phyloP scores from a whole-genome alignment of 1,140 invertebrate genomes.

The Achroia grisella region DNA sequence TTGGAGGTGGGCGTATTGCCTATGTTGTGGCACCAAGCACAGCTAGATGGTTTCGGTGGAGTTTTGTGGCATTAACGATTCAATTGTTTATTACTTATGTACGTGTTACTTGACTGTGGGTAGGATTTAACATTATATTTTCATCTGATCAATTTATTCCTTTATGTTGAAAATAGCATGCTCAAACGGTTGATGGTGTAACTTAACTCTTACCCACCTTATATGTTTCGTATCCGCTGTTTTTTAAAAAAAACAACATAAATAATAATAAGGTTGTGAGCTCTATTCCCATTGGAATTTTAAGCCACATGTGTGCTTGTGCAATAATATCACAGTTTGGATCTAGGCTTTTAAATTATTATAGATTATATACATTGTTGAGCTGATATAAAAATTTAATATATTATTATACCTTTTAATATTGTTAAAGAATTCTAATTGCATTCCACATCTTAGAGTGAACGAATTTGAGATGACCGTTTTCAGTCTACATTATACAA shows the following conservation, averaged over 20 bases:
- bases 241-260: constrained; percentile 46
- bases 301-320: constrained; percentile 75
- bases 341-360: constrained; percentile 76
- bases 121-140: constrained; percentile 29
- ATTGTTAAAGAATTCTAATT: constrained; percentile 76
- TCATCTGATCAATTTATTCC: constrained; percentile 3
- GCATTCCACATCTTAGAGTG: constrained; percentile 74
- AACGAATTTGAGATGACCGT: constrained; percentile 72
- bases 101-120: constrained; percentile 42
- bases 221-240: constrained; percentile 49
- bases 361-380: constrained; percentile 76
- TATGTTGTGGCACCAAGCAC: constrained; percentile 69
- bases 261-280: constrained; percentile 72
- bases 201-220: constrained; percentile 43
- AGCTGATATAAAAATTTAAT: constrained; percentile 76
- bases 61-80: constrained; percentile 38
- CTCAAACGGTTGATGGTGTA: constrained; percentile 32
- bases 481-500: constrained; percentile 73
- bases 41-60: constrained; percentile 59
- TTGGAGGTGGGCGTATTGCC: constrained; percentile 73
- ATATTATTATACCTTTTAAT: constrained; percentile 76
- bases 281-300: constrained; percentile 71
- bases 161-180: constrained; percentile 25
- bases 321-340: constrained; percentile 76
- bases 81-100: constrained; percentile 20